Conservation (phyloP, 2,797 vertebrate species). For the Alca torda region DNA sequence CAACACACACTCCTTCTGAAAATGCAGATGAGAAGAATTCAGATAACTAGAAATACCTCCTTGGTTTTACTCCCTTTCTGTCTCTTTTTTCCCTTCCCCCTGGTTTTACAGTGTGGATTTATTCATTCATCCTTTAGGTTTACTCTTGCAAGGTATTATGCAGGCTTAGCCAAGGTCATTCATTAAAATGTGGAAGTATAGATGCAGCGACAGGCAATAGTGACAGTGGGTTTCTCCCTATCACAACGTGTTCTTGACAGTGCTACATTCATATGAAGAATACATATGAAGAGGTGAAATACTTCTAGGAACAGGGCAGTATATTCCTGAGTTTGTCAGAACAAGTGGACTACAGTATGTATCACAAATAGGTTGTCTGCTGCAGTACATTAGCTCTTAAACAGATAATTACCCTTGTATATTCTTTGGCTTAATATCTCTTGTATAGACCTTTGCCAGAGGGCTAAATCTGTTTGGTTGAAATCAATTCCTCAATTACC, state of each 20-base stretch:
- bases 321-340: not conserved
- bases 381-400: not conserved
- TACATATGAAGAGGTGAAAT: not conserved
- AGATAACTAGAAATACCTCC: not conserved
- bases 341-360: not conserved
- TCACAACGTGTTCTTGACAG: not conserved
- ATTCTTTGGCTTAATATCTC: not conserved
- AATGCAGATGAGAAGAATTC: not conserved
- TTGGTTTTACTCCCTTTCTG: not conserved
- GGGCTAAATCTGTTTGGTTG: not conserved
- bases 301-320: not conserved
- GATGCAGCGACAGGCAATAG: not conserved
- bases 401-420: not conserved
- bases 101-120: not conserved
- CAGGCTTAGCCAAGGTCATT: not conserved
- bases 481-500: not conserved
- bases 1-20: not conserved
- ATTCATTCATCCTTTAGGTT: not conserved
- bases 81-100: not conserved
- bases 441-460: not conserved
- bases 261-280: not conserved
- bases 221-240: fast-evolving
- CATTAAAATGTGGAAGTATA: not conserved
- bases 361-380: not conserved
- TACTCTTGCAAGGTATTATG: not conserved